These are phyloP conservation scores for Ursus arctos DNA, from an alignment of 2,113 vertebrate species.

Conservation along the genomic window DNA sequence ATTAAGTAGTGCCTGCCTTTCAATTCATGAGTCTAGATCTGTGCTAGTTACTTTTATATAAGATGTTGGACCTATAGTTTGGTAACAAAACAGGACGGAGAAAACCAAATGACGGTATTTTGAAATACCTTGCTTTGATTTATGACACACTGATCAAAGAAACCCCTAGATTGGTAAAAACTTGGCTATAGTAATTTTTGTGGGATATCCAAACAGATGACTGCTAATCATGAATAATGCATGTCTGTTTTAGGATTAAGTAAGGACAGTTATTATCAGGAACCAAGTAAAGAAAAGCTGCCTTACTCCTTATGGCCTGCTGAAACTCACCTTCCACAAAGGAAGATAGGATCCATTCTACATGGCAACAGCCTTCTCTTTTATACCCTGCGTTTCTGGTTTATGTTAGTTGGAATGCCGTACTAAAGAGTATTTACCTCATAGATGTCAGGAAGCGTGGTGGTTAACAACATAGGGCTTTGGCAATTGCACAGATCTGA, in stretches of 20 bases:
- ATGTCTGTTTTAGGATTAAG: not conserved
- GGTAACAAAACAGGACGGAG: not conserved
- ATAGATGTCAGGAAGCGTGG: not conserved
- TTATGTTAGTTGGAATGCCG: not conserved
- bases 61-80: not conserved
- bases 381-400: not conserved
- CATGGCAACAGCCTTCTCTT: not conserved
- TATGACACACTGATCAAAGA: not conserved
- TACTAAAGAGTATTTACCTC: not conserved
- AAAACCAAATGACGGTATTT: slow-evolving; percentile 35
- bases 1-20: not conserved
- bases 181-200: not conserved
- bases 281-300: not conserved
- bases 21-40: not conserved
- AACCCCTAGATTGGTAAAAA: not conserved
- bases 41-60: slow-evolving; percentile 29
- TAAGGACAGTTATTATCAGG: not conserved
- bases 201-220: not conserved
- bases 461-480: not conserved
- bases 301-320: not conserved
- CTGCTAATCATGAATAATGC: slow-evolving; percentile 33
- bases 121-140: slow-evolving; percentile 48
- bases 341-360: not conserved
- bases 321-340: not conserved
- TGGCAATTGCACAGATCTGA: not conserved